phyloP scores from a whole-genome alignment of 2,797 vertebrate species.

The Hippopotamyrus pictus region DNA sequence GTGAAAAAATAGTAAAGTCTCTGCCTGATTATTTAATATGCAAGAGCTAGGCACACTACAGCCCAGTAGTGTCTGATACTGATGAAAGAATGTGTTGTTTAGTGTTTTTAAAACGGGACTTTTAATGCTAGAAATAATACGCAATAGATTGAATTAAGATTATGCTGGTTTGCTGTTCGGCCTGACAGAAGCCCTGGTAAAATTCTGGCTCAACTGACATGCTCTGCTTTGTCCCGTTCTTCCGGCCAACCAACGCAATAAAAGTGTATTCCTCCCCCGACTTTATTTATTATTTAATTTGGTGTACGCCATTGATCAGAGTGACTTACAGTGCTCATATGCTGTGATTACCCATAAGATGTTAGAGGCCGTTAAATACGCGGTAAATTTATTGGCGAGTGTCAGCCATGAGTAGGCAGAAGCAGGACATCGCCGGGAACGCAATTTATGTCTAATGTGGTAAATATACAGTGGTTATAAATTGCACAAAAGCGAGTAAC shows the following conservation, averaged over 20 bases:
- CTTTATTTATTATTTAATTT: not conserved
- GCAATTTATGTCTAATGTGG: not conserved
- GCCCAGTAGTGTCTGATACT: not conserved
- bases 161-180: not conserved
- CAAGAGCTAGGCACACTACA: not conserved
- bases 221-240: not conserved
- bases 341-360: not conserved
- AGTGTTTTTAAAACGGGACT: not conserved
- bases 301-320: not conserved
- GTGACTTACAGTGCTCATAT: not conserved
- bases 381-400: not conserved
- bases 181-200: not conserved
- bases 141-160: not conserved
- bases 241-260: not conserved
- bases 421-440: not conserved
- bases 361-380: not conserved
- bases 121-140: not conserved
- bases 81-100: not conserved
- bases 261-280: not conserved
- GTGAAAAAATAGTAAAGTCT: not conserved
- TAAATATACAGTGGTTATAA: conserved; percentile 3
- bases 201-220: not conserved
- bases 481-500: not conserved
- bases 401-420: not conserved
- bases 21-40: not conserved